Percentiles rank a stretch among this genome's conserved stretches.
Conservation (phyloP, 2,113 vertebrate species). For the Ploceus nigricollis region DNA sequence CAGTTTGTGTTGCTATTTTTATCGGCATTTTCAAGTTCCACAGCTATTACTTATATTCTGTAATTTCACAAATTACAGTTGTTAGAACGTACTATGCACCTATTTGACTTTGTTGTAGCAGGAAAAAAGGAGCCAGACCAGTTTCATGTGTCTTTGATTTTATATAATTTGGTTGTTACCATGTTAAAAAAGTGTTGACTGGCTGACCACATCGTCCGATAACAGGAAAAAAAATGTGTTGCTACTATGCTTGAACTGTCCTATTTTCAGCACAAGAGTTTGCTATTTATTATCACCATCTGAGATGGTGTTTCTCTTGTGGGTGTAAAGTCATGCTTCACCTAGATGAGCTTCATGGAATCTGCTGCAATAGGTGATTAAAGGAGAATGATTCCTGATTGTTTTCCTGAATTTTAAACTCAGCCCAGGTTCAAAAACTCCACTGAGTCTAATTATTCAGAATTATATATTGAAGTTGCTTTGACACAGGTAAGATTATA, state of each 20-base stretch:
- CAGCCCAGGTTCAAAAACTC: neutral
- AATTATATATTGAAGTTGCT: neutral
- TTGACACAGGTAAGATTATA: neutral
- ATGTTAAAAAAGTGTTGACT: neutral
- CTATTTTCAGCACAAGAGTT: neutral
- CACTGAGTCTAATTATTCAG: neutral
- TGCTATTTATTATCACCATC: neutral
- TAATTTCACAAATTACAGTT: neutral
- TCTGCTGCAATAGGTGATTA: neutral
- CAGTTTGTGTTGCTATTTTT: neutral
- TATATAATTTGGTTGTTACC: neutral
- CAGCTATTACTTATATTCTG: neutral
- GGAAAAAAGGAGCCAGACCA: neutral
- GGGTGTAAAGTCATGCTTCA: neutral
- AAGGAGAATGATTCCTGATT: neutral
- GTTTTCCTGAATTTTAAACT: neutral
- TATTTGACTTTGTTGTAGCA: neutral
- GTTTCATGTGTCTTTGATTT: neutral
- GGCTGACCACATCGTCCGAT: neutral
- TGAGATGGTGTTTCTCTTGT: neutral
- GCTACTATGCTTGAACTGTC: neutral
- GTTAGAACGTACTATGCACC: neutral
- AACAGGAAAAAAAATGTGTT: neutral
- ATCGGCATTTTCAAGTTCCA: neutral
- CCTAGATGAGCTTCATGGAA: neutral